Evolutionary conservation across 2,113 vertebrate species (phyloP).

Genomic region (Brienomyrus brachyistius): DNA sequence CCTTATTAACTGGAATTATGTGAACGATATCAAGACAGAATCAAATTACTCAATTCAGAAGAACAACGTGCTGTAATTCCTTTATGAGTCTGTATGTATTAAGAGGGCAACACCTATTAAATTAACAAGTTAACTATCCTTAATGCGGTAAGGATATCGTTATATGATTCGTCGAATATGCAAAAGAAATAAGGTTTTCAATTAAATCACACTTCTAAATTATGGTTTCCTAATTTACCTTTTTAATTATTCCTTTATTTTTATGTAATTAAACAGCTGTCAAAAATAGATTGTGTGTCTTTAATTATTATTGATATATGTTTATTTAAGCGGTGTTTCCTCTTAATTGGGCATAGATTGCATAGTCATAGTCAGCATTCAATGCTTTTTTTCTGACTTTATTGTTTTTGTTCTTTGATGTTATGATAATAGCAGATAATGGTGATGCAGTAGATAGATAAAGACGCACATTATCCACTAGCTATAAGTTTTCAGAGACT

Average conservation of each 20-base stretch:
- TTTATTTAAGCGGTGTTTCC: conserved; percentile 3
- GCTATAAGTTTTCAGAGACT: not conserved
- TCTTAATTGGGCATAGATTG: conserved; percentile 1
- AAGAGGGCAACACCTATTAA: not conserved
- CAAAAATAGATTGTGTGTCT: conserved; percentile 34
- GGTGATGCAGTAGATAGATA: not conserved
- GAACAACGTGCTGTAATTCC: not conserved
- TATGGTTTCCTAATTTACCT: conserved; percentile 30
- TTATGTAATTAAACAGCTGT: conserved; percentile 44
- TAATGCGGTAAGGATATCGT: not conserved
- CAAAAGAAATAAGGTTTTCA: conserved; percentile 34
- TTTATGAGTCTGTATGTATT: not conserved
- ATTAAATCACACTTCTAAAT: conserved; percentile 39
- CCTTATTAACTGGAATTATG: not conserved
- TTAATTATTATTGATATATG: conserved; percentile 19
- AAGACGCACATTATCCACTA: not conserved
- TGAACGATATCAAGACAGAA: not conserved
- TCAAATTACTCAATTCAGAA: not conserved
- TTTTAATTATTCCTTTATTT: conserved; percentile 34
- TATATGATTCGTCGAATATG: not conserved
- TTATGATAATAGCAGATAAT: not conserved
- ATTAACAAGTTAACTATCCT: not conserved
- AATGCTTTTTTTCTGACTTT: not conserved
- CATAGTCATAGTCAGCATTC: not conserved
- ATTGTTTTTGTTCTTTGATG: not conserved